Evolutionary conservation across 1,140 invertebrate species (phyloP).

Genomic region (Pseudomyrmex pallidus): DNA sequence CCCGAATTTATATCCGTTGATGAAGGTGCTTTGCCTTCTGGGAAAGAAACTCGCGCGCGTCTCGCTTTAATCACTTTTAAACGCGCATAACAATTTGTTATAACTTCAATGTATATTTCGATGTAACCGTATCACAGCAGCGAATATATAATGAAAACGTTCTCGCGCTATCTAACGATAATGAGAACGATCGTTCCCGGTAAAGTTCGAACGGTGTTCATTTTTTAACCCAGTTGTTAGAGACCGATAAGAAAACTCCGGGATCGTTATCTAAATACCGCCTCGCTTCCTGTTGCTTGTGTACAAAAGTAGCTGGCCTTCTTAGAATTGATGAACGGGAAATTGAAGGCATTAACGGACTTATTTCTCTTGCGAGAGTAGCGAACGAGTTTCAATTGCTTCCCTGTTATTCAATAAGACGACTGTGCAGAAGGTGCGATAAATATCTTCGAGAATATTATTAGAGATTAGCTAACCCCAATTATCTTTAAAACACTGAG

Average conservation of each 20-base stretch:
- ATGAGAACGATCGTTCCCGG: constrained; percentile 9
- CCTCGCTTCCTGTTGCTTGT: constrained; percentile 6
- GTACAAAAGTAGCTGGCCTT: constrained; percentile 31
- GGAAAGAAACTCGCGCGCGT: too few relatives aligned
- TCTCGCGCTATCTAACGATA: neutral
- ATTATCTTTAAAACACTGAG: neutral
- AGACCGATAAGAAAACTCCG: constrained; percentile 40
- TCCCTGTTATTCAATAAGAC: constrained; percentile 35
- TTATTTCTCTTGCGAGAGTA: constrained; percentile 37
- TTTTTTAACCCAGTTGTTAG: constrained; percentile 38
- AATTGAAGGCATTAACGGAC: constrained; percentile 47
- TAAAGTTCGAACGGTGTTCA: neutral
- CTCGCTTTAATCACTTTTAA: neutral
- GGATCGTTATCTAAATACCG: constrained; percentile 44
- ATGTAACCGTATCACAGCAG: too few relatives aligned
- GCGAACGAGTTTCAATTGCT: constrained; percentile 15
- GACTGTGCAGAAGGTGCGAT: constrained; percentile 21
- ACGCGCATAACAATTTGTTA: neutral
- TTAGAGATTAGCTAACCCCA: constrained; percentile 34
- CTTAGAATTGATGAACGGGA: constrained; percentile 47
- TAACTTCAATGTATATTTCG: constrained; percentile 2
- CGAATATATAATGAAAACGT: constrained; percentile 10
- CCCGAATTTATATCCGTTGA: neutral
- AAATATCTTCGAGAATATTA: constrained; percentile 25
- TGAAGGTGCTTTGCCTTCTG: neutral